A percentile compares a stretch with the other conserved stretches of the same genome.
phyloP scores from a whole-genome alignment of 2,113 vertebrate genomes.

The Formicarius rufipectus region DNA sequence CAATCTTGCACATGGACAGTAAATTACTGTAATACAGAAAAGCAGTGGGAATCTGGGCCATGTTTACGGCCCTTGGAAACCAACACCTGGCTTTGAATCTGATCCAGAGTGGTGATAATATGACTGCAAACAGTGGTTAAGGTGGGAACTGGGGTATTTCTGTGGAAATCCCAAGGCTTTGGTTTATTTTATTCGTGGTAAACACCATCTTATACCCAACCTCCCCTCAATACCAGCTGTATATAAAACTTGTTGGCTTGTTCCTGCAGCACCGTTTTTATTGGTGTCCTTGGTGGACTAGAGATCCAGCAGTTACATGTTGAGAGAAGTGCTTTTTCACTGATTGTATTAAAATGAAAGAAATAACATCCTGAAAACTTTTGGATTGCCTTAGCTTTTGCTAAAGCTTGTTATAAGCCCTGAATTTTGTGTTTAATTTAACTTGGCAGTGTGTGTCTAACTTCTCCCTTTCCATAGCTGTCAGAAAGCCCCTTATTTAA shows the following conservation, averaged over 20 bases:
- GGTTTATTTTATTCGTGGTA: neutral
- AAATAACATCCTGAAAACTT: conserved; percentile 23
- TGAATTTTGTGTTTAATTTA: conserved; percentile 4
- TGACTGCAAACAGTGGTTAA: fast-evolving
- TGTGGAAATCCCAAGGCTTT: neutral
- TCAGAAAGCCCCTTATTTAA: conserved; percentile 45
- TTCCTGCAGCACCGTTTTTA: neutral
- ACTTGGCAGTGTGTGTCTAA: neutral
- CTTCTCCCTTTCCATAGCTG: neutral
- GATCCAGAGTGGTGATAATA: neutral
- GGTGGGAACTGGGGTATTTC: neutral
- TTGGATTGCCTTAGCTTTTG: neutral
- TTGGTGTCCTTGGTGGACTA: neutral
- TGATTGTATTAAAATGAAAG: neutral
- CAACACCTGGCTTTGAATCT: neutral
- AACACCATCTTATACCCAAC: neutral
- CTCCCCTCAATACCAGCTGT: neutral
- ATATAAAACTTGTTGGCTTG: neutral
- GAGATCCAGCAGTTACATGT: neutral
- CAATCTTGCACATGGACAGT: neutral
- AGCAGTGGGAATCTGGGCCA: neutral
- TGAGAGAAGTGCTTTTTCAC: neutral
- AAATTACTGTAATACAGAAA: neutral
- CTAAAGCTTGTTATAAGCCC: neutral
- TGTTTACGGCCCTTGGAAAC: neutral